phyloP scores from a whole-genome alignment of 2,888 invertebrate genomes.

The Eledone cirrhosa region DNA sequence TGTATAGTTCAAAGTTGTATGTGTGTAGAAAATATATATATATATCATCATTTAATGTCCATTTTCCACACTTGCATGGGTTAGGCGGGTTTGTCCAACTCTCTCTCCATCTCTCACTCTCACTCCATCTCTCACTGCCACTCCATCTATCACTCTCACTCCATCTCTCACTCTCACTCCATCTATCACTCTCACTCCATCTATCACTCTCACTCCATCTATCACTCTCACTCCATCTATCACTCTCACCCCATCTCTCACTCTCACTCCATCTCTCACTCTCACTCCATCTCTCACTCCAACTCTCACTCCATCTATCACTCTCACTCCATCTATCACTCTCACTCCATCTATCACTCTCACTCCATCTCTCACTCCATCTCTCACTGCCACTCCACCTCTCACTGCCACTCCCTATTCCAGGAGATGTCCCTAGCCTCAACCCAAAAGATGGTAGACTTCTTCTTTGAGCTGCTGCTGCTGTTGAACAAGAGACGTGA shows the following conservation, averaged over 20 bases:
- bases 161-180: not conserved
- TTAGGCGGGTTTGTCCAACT: too few relatives aligned
- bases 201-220: not conserved
- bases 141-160: not conserved
- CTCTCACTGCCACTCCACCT: not conserved
- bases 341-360: constrained; percentile 5
- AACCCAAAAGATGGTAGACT: constrained; percentile 48
- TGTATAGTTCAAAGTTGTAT: too few relatives aligned
- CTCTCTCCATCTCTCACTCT: not conserved
- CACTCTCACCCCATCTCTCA: not conserved
- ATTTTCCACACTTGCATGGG: too few relatives aligned
- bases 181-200: not conserved
- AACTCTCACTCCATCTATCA: too few relatives aligned
- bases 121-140: not conserved
- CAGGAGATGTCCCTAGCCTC: constrained; percentile 41
- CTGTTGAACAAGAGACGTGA: constrained; percentile 52
- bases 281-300: not conserved
- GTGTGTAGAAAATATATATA: too few relatives aligned
- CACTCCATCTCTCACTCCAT: not conserved
- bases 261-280: not conserved
- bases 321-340: constrained; percentile 21
- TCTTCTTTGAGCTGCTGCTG: constrained; percentile 59
- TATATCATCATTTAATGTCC: too few relatives aligned
- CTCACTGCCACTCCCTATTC: not conserved
- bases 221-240: not conserved